A percentile compares a stretch with the other conserved stretches of the same genome.
phyloP scores from a whole-genome alignment of 2,797 vertebrate genomes.

The Pterois miles region DNA sequence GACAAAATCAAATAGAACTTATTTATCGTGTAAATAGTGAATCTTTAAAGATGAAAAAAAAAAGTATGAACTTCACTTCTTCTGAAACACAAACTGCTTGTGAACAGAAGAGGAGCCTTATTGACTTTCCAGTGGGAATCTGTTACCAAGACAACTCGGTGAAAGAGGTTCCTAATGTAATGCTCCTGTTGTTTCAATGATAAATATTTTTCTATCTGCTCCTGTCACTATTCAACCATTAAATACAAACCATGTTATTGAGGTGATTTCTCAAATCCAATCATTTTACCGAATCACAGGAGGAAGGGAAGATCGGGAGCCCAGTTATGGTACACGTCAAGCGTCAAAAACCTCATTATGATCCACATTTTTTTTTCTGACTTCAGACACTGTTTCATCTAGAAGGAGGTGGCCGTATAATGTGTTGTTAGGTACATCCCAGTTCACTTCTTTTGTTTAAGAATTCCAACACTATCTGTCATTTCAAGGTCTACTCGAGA shows the following conservation, averaged over 20 bases:
- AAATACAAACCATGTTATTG: constrained; percentile 45
- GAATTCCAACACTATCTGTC: constrained; percentile 46
- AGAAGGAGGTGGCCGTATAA: constrained; percentile 39
- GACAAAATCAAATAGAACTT: constrained; percentile 77
- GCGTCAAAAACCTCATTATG: constrained; percentile 45
- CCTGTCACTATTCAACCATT: constrained; percentile 62
- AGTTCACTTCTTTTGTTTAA: constrained; percentile 25
- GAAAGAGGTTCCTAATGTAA: constrained; percentile 64
- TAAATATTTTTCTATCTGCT: constrained; percentile 87
- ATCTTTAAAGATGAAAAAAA: constrained; percentile 73
- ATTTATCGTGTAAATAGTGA: constrained; percentile 87
- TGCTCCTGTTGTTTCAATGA: constrained; percentile 81
- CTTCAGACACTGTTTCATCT: constrained; percentile 40
- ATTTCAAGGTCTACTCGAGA: constrained; percentile 56
- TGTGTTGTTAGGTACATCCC: constrained; percentile 39
- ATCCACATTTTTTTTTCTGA: constrained; percentile 53
- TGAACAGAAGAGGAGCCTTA: constrained; percentile 82
- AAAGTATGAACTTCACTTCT: constrained; percentile 79
- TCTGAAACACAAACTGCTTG: constrained; percentile 77
- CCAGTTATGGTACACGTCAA: constrained; percentile 45
- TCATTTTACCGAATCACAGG: constrained; percentile 39
- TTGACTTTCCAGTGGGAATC: constrained; percentile 69
- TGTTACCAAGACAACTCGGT: constrained; percentile 57
- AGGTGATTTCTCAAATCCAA: constrained; percentile 54
- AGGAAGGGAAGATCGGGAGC: constrained; percentile 41